phyloP scores from a whole-genome alignment of 2,888 invertebrate species.

The Dusona sp. region DNA sequence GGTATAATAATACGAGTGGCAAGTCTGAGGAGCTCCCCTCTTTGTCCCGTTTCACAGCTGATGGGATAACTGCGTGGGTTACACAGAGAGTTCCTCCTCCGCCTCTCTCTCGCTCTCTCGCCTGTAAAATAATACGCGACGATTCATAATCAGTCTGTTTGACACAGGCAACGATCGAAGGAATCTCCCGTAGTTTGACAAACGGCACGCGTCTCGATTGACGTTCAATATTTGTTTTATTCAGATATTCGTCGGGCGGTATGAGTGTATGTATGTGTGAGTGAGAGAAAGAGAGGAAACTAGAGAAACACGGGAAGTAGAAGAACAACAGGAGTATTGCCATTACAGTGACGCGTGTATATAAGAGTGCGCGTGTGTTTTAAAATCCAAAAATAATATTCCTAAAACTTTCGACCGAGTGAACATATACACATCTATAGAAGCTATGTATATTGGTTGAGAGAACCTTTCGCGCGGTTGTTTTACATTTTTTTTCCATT shows the following conservation, averaged over 20 bases:
- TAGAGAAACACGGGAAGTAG: not conserved
- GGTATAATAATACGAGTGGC: not conserved
- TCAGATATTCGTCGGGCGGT: not conserved
- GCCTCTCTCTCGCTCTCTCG: conserved; percentile 4
- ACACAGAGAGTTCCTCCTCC: not conserved
- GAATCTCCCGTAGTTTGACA: conserved; percentile 1
- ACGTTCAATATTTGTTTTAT: conserved; percentile 1
- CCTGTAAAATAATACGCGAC: conserved; percentile 6
- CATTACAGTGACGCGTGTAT: not conserved
- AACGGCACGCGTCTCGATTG: not conserved
- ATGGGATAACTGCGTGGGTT: conserved; percentile 72
- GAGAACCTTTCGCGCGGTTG: conserved; percentile 1
- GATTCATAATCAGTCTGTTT: conserved; percentile 54
- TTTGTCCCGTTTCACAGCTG: conserved; percentile 68
- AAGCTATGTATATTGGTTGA: conserved; percentile 7
- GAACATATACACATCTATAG: conserved; percentile 4
- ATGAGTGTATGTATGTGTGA: not conserved
- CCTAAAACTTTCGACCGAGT: not conserved
- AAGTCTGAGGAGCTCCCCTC: conserved; percentile 44
- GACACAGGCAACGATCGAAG: conserved; percentile 47
- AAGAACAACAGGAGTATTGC: not conserved
- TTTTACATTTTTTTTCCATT: conserved; percentile 5
- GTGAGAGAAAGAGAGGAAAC: not conserved
- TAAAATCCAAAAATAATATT: conserved; percentile 44
- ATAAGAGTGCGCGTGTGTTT: conserved; percentile 20